Evolutionary conservation across 2,797 vertebrate species (phyloP).

Genomic region (Nasua narica): DNA sequence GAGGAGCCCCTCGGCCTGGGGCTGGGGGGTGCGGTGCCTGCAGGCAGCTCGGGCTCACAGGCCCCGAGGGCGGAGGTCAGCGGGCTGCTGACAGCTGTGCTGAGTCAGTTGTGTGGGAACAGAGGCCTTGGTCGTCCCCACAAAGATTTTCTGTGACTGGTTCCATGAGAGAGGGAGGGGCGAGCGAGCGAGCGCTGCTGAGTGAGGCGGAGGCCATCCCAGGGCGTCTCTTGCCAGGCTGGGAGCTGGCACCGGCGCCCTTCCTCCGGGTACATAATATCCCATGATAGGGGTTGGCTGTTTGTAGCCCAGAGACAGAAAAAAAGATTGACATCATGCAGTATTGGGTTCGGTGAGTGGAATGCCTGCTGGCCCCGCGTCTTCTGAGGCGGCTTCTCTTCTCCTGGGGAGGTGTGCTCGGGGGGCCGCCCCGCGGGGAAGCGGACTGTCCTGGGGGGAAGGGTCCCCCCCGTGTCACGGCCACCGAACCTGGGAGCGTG

Average conservation of each 20-base stretch:
- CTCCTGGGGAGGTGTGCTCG: accelerated
- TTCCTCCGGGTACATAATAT: background rate
- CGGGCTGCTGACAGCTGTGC: background rate
- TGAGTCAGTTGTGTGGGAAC: background rate
- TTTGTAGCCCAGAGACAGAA: background rate
- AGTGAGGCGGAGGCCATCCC: background rate
- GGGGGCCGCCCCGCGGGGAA: background rate
- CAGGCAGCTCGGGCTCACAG: background rate
- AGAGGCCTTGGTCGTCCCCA: background rate
- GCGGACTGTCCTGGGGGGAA: accelerated
- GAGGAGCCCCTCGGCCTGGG: background rate
- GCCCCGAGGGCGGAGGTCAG: background rate
- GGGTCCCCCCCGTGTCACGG: background rate
- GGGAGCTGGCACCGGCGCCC: background rate
- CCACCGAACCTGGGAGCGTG: background rate
- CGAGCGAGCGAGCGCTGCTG: accelerated
- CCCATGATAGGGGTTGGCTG: slow-evolving; percentile 23
- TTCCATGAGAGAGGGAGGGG: background rate
- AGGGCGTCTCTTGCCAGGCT: background rate
- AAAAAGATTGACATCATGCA: background rate
- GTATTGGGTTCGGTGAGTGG: background rate
- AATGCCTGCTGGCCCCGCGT: background rate
- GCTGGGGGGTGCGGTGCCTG: background rate
- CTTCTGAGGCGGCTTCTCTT: background rate
- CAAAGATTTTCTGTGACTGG: background rate